Conservation (phyloP, 2,797 vertebrate species). For the Urophycis tenuis region DNA sequence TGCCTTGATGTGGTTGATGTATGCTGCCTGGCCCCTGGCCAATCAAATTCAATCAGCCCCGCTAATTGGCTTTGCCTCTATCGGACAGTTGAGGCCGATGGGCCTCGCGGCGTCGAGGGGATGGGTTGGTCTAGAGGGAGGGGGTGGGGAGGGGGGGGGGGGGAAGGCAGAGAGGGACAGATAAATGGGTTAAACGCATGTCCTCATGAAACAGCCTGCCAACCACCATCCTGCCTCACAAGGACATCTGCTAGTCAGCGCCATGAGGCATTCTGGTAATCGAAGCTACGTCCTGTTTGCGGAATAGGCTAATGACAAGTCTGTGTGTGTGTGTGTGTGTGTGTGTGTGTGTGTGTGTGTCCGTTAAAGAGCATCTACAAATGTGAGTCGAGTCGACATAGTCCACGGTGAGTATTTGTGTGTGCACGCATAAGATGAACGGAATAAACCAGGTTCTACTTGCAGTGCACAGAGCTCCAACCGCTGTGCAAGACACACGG, state of each 20-base stretch:
- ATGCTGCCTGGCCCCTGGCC: neutral
- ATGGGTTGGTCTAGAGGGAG: neutral
- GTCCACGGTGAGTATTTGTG: no score
- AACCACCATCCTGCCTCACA: neutral
- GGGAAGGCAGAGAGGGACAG: neutral
- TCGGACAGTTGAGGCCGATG: neutral
- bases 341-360: no score
- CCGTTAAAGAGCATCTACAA: no score
- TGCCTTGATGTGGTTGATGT: neutral
- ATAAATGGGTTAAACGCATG: neutral
- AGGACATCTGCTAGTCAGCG: neutral
- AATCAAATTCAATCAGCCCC: neutral
- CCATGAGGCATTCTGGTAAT: neutral
- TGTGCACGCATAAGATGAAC: neutral
- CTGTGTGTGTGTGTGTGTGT: neutral
- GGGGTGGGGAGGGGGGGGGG: neutral
- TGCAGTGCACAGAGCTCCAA: neutral
- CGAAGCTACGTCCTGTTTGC: neutral
- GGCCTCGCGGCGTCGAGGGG: neutral
- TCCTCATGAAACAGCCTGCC: neutral
- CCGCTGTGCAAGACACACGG: neutral
- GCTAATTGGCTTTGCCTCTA: constrained; percentile 3
- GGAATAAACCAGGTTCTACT: no score
- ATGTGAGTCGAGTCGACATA: no score
- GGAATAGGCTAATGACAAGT: neutral